Evolutionary conservation across 1,140 invertebrate species (phyloP).

Genomic region (Pogonus chalceus): DNA sequence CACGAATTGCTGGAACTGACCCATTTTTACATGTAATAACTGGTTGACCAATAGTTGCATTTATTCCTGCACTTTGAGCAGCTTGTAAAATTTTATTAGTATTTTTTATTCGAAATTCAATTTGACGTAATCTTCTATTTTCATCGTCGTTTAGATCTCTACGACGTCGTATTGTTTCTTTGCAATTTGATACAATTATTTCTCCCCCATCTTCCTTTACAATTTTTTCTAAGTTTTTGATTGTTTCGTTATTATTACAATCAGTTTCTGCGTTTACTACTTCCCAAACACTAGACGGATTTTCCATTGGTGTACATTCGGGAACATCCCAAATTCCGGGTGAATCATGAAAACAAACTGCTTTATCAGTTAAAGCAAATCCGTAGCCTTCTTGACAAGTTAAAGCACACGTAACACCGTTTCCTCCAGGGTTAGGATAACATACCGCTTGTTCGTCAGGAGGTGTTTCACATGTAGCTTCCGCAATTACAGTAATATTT

Average conservation of each 20-base stretch:
- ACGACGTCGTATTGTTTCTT: not conserved
- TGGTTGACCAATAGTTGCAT: not conserved
- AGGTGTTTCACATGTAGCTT: constrained; percentile 45
- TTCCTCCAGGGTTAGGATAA: not conserved
- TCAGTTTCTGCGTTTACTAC: constrained; percentile 25
- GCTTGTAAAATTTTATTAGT: not conserved
- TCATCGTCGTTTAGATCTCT: not conserved
- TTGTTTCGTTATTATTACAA: constrained; percentile 22
- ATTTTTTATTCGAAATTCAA: not conserved
- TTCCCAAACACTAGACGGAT: constrained; percentile 20
- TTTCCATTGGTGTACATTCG: constrained; percentile 26
- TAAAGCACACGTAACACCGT: constrained; percentile 44
- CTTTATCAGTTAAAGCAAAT: constrained; percentile 16
- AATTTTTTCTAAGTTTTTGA: not conserved
- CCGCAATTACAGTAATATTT: constrained; percentile 48
- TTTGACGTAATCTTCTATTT: not conserved
- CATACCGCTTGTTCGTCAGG: constrained; percentile 16
- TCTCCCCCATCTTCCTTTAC: not conserved
- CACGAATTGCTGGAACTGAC: not conserved
- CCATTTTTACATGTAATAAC: not conserved
- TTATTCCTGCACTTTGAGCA: not conserved
- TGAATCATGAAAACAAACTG: not conserved
- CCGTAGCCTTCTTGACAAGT: constrained; percentile 51
- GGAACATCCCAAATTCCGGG: constrained; percentile 1
- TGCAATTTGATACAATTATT: not conserved